phyloP scores from a whole-genome alignment of 2,113 vertebrate genomes.

The Lynx canadensis region DNA sequence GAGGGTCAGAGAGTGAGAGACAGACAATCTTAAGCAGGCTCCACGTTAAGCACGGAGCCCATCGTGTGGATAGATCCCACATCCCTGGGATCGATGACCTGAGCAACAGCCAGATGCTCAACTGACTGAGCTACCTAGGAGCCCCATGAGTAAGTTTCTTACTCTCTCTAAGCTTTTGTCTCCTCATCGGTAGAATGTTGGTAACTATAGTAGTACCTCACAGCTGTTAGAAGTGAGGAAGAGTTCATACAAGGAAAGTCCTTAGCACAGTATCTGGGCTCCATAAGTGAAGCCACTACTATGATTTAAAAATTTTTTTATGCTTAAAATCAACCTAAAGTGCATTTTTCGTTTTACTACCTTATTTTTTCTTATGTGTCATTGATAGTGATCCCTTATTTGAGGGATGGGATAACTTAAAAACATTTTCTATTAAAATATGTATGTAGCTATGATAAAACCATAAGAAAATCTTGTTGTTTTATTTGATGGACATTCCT shows the following conservation, averaged over 20 bases:
- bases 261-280: not conserved
- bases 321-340: not conserved
- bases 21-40: too few species aligned
- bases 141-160: not conserved
- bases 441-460: slow-evolving; percentile 10
- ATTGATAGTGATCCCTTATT: not conserved
- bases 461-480: not conserved
- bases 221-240: not conserved
- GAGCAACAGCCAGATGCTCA: too few species aligned
- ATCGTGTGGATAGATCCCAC: too few species aligned
- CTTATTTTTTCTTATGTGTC: not conserved
- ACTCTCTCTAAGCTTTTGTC: not conserved
- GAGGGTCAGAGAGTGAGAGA: too few species aligned
- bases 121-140: too few species aligned
- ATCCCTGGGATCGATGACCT: too few species aligned
- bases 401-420: not conserved
- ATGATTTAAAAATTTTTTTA: not conserved
- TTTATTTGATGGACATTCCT: not conserved
- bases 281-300: not conserved
- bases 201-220: not conserved
- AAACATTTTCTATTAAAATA: slow-evolving; percentile 26
- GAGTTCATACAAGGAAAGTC: not conserved
- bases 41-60: too few species aligned
- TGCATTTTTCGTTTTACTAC: not conserved
- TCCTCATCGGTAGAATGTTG: not conserved